Evolutionary conservation across 1,140 invertebrate species (phyloP).

Genomic region (Drosophila kepulauana): DNA sequence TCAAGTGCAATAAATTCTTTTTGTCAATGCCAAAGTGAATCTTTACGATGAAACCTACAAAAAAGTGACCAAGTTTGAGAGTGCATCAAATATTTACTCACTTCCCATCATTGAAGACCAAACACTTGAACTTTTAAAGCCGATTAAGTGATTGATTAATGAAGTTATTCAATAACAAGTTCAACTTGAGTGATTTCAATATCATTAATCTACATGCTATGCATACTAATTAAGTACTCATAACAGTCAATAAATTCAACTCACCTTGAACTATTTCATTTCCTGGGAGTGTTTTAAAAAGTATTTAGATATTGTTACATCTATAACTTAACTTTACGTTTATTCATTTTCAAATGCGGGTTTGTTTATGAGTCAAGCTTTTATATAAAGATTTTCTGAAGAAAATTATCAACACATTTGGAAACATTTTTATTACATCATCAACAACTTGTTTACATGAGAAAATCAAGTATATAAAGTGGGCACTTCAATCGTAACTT

Average conservation of each 20-base stretch:
- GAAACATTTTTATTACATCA: not conserved
- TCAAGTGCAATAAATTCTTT: slow-evolving; percentile 63
- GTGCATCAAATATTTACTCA: slow-evolving; percentile 18
- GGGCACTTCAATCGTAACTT: not conserved
- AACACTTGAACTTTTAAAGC: not conserved
- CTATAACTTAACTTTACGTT: too few relatives aligned
- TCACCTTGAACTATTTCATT: not conserved
- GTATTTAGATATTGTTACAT: too few relatives aligned
- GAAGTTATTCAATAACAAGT: slow-evolving; percentile 40
- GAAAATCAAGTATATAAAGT: not conserved
- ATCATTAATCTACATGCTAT: slow-evolving; percentile 50
- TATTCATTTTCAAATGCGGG: not conserved
- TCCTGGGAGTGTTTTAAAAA: not conserved
- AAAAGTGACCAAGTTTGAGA: not conserved
- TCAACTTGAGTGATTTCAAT: slow-evolving; percentile 48
- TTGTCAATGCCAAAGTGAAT: slow-evolving; percentile 69
- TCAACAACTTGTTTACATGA: slow-evolving; percentile 4
- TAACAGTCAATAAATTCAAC: not conserved
- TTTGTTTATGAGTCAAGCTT: not conserved
- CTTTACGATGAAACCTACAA: slow-evolving; percentile 48
- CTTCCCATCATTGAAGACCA: not conserved
- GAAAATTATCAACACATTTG: not conserved
- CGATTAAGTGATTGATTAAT: slow-evolving; percentile 47
- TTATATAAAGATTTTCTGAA: not conserved
- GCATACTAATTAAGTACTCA: slow-evolving; percentile 43